Evolutionary conservation across 2,888 invertebrate species (phyloP), one percentile per base, ranked within the genome.

Genomic region (Tetanocera ferruginea): DNA sequence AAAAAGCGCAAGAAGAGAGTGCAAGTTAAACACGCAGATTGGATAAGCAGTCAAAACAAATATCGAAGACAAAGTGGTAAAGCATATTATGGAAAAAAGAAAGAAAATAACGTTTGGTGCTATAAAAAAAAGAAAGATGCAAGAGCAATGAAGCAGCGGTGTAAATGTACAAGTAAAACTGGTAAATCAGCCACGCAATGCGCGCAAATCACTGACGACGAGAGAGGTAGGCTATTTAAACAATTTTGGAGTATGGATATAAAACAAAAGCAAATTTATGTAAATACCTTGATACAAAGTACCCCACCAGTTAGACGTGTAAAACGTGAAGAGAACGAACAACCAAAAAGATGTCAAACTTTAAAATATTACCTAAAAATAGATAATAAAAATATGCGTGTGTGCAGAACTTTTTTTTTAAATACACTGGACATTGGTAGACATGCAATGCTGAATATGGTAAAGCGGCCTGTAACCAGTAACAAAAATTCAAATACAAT

Each of bases 1-100:
- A n/a, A n/a, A n/a, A n/a, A n/a, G n/a, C n/a, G n/a, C n/a, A n/a
- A n/a, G n/a, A n/a, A n/a, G n/a, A n/a, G n/a, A n/a, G n/a, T n/a
- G n/a, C n/a, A n/a, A n/a, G n/a, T n/a, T n/a, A n/a, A n/a, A n/a
- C n/a, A n/a, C n/a, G n/a, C n/a, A n/a, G n/a, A n/a, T n/a, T n/a
- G n/a, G n/a, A n/a, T n/a, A n/a, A n/a, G n/a, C n/a, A n/a, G n/a
- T n/a, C n/a, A 78, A 78, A 78, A 70, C 72, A 75, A 78, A 78
- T 72, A 70, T 70, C 70, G 72, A 52, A 71, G 77, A 64, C 77
- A 67, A 78, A 74, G 62, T 51, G 73, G 77, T 28, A 73, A 77
- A 77, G 55, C 71, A 57, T 77, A 77, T 71, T 73, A 69, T 77
- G 78, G 78, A 73, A 78, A 76, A 78, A 76, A 69, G 72, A 79